Evolutionary conservation across 1,140 invertebrate genomes (phyloP), one percentile per base, ranked within the genome.

Genomic region (Trigoniulus corallinus): DNA sequence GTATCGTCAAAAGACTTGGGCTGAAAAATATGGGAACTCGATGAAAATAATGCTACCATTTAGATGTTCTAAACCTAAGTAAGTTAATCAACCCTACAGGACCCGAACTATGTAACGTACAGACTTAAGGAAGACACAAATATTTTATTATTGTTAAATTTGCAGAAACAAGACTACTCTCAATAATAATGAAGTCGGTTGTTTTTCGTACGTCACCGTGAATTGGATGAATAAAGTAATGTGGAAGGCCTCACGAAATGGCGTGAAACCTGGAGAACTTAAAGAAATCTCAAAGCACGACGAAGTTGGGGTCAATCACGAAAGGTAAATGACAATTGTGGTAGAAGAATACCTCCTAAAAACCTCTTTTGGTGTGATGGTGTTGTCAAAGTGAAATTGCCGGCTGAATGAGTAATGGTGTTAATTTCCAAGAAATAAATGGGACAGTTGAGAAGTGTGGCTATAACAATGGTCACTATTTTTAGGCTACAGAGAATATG

Each of bases 1-100:
- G 26, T n/a, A 13, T 60, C 1, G 63, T 64, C 27, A 54, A 15
- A 26, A 26, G 12, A 4, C 21, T 21, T 15, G 25, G 13, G 7
- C 21, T 10, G 25, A 22, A 47, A 20, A 47, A 22, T 20, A 20
- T n/a, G 26, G 10, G 10, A 12, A 21, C 12, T 20, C 12, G 22
- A 43, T 24, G 3, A 44, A 3, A 53, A 45, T 39, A 25, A 21
- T 39, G 13, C n/a, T 26, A 51, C 29, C 29, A 34, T 34, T 34
- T 34, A 34, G 29, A 15, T 7, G 7, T 15, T 34, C 29, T 7
- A 34, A 34, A 34, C 7, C 7, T 7, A 34, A 34, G 29, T 34
- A 34, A 34, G 29, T 34, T 15, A 7, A 34, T 34, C 15, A 34
- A 34, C 29, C 7, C 15, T 34, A 34, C 7, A 34, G 15, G 15